A percentile compares a stretch with the other conserved stretches of the same genome.
phyloP scores from a whole-genome alignment of 2,797 vertebrate species.

The Gymnothorax reevesii region DNA sequence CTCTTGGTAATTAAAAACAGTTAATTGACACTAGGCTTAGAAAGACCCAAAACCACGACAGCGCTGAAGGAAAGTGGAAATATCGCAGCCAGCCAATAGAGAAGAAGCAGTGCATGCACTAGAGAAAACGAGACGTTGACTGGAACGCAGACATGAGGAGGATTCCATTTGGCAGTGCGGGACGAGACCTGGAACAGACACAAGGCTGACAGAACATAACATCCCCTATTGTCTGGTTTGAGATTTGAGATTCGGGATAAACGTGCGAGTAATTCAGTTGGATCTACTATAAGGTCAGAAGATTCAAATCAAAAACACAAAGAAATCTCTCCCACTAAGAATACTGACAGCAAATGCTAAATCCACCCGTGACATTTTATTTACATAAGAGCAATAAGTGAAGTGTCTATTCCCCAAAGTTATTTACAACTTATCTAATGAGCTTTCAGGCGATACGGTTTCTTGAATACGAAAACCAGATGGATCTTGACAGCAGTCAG shows the following conservation, averaged over 20 bases:
- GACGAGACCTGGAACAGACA: too few relatives aligned
- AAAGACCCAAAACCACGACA: too few relatives aligned
- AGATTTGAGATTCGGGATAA: background rate
- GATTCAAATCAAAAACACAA: background rate
- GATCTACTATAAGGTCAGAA: background rate
- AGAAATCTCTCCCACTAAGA: background rate
- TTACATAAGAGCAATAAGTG: background rate
- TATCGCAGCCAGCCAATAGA: too few relatives aligned
- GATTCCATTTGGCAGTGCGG: too few relatives aligned
- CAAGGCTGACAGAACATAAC: too few relatives aligned
- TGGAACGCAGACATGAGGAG: too few relatives aligned
- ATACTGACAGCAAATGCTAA: background rate
- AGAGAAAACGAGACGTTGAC: too few relatives aligned
- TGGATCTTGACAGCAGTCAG: background rate
- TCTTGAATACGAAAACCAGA: slow-evolving; percentile 11
- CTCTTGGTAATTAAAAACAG: too few relatives aligned
- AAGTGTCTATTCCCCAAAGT: background rate
- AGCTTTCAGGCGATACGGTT: background rate
- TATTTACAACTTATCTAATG: slow-evolving; percentile 7
- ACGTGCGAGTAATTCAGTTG: background rate
- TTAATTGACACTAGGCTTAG: too few relatives aligned
- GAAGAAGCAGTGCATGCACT: too few relatives aligned
- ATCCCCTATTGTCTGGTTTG: background rate
- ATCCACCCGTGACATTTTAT: background rate
- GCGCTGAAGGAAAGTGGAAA: too few relatives aligned